Base-by-base conservation (phyloP, 2,888 invertebrate genomes). In the Leptopterna dolabrata region DNA sequence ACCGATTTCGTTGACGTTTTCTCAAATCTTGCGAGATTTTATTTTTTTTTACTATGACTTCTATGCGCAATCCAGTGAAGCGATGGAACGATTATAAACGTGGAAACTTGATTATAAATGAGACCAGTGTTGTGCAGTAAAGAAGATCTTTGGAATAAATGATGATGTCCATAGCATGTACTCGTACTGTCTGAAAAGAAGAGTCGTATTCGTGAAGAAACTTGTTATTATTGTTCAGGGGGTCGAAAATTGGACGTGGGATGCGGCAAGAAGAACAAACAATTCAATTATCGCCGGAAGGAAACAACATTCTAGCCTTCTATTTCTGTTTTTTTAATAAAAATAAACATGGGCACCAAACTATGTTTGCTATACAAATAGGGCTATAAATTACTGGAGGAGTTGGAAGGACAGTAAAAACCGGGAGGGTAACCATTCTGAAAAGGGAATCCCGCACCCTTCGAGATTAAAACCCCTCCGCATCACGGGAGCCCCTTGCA, bases 271-370 rank as follows among this genome's bases (percentile, higher is more conserved):
- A 76, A 85, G 73, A 73, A 43, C 85, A 73, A 85, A 85, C 85
- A 85, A 73, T 85, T 45, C 43, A 85, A 85, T 85, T 76, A 85
- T 73, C 45, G 73, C 16, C 81, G 55, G 27, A 73, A 19, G 29
- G 76, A 47, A 73, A 85, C 73, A 85, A 76, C 73, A 73, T 45
- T 27, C 73, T 14, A 41, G 70, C 36, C 36, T 73, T 73, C 45
- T 85, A 70, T 85, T 85, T 83, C 73, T 85, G 83, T 85, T 85
- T 83, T 84, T 84, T 85, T 85, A 85, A 73, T 85, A 85, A 85
- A 85, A 85, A 85, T 85, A 85, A 85, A 85, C 45, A 85, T 41
- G 51, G 73, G 85, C 73, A 47, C 73, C 47, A 76, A 85, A 85
- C 73, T 71, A 76, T 47, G 85, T 29, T 76, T 19, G 47, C 83